Conservation (phyloP, 2,113 vertebrate species). For the Theropithecus gelada region DNA sequence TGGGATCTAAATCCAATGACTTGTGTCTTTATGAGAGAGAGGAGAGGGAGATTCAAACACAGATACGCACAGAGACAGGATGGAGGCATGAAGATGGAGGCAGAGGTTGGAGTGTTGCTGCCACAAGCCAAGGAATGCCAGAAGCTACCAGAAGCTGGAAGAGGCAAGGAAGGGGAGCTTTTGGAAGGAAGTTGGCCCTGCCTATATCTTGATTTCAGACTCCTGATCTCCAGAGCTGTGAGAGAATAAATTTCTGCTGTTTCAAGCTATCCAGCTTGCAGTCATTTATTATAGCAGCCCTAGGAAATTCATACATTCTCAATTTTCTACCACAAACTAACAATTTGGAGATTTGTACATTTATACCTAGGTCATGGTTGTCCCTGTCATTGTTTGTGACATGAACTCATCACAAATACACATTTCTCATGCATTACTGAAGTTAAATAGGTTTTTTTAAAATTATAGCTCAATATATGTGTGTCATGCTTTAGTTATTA, state of each 20-base stretch:
- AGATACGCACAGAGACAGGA: background rate
- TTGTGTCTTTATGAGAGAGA: background rate
- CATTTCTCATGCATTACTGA: background rate
- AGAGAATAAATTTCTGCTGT: background rate
- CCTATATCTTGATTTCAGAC: background rate
- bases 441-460: background rate
- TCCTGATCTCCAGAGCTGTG: background rate
- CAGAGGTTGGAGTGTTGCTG: background rate
- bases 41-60: background rate
- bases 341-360: background rate
- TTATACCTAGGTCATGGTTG: background rate
- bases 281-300: background rate
- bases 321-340: slow-evolving; percentile 42
- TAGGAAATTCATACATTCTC: background rate
- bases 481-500: background rate
- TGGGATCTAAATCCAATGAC: background rate
- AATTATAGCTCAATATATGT: background rate
- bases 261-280: background rate
- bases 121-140: background rate
- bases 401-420: background rate
- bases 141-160: background rate
- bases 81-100: background rate
- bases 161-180: background rate
- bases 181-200: background rate
- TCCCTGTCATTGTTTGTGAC: slow-evolving; percentile 11